Evolutionary conservation across 2,797 vertebrate genomes (phyloP).

Genomic region (Lycodopsis pacificus): DNA sequence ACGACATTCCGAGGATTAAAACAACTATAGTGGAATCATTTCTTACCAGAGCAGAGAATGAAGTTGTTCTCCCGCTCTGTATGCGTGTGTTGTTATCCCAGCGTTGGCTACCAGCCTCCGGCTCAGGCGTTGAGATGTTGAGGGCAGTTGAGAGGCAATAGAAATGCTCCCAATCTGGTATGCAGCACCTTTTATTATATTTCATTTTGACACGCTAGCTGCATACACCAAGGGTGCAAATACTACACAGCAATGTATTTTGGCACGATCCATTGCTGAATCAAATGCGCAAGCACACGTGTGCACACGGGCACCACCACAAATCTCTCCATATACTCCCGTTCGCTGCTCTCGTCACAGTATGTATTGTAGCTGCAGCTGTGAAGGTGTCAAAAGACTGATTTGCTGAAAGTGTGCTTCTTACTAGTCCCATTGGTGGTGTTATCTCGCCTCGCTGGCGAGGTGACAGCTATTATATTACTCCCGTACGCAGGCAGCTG

Average conservation of each 20-base stretch:
- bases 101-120: background rate
- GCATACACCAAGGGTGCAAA: background rate
- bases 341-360: conserved; percentile 18
- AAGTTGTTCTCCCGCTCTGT: background rate
- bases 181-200: background rate
- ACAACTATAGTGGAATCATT: background rate
- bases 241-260: background rate
- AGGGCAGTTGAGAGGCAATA: background rate
- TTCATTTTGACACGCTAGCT: background rate
- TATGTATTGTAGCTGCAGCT: conserved; percentile 36
- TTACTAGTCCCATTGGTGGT: conserved; percentile 12
- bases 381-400: conserved; percentile 46
- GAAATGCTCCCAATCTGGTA: background rate
- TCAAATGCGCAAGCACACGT: background rate
- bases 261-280: conserved; percentile 1
- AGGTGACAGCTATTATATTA: conserved; percentile 65
- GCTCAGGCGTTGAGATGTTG: too few species aligned
- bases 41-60: background rate
- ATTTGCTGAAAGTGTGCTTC: conserved; percentile 45
- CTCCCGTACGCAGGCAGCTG: conserved; percentile 44
- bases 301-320: background rate
- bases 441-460: conserved; percentile 39
- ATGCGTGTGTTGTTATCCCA: background rate
- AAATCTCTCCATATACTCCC: conserved; percentile 29
- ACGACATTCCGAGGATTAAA: background rate